phyloP scores from a whole-genome alignment of 2,113 vertebrate genomes.

The Hyaena hyaena region DNA sequence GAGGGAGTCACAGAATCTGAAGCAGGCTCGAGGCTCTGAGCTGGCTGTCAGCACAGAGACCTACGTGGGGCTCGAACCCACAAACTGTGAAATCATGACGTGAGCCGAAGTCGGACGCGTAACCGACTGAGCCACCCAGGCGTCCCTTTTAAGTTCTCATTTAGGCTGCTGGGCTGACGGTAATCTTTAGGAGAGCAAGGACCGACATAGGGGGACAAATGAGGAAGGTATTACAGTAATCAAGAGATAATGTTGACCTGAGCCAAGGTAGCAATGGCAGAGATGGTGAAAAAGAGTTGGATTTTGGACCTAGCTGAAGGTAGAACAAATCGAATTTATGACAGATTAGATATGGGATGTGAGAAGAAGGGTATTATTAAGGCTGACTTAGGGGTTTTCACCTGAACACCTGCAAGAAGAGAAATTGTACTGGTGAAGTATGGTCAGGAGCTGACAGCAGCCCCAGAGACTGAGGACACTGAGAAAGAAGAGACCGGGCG shows the following conservation, averaged over 20 bases:
- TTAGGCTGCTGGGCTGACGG: background rate
- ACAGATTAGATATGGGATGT: background rate
- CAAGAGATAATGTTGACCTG: background rate
- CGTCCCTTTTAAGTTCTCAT: background rate
- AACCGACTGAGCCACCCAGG: too few species aligned
- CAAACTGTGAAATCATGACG: too few species aligned
- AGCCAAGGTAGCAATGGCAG: background rate
- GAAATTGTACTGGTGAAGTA: background rate
- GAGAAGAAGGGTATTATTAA: background rate
- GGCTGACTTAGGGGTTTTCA: background rate
- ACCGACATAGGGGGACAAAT: too few species aligned
- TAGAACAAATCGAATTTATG: background rate
- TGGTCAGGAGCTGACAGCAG: background rate
- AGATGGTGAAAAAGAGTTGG: background rate
- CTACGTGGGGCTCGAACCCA: too few species aligned
- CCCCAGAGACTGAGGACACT: too few species aligned
- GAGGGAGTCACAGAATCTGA: too few species aligned
- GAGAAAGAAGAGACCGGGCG: background rate
- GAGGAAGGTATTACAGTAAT: background rate
- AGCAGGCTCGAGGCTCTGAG: too few species aligned
- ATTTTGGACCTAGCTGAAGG: background rate
- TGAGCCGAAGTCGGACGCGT: too few species aligned
- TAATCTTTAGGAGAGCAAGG: background rate
- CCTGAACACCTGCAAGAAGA: background rate
- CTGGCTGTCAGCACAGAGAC: too few species aligned